These are phyloP conservation scores for Potamilus streckersoni DNA, from an alignment of 1,140 invertebrate species.

Conservation along the genomic window DNA sequence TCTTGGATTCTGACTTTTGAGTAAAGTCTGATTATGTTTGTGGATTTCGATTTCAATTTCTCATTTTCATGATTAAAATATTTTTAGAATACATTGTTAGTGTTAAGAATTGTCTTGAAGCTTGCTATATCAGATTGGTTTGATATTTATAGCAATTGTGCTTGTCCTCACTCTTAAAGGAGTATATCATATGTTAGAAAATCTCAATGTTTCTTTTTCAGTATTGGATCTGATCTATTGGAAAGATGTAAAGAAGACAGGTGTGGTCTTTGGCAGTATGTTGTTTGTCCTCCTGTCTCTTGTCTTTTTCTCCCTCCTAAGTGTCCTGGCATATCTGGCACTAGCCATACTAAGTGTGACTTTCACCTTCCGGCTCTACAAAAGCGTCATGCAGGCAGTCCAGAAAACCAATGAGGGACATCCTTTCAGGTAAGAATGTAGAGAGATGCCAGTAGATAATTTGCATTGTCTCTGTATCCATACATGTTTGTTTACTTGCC, in stretches of 20 bases:
- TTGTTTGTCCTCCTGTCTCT: slow-evolving; percentile 90
- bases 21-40: no score
- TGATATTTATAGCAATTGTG: no score
- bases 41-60: no score
- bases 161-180: no score
- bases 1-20: no score
- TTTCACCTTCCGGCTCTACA: slow-evolving; percentile 94
- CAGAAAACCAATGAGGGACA: slow-evolving; percentile 97
- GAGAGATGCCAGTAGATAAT: no score
- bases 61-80: no score
- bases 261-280: slow-evolving; percentile 88
- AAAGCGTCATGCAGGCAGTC: slow-evolving; percentile 93
- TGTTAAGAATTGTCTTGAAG: no score
- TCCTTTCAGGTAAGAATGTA: slow-evolving; percentile 89
- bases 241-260: slow-evolving; percentile 94
- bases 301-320: slow-evolving; percentile 94
- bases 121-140: no score
- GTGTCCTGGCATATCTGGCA: slow-evolving; percentile 91
- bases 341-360: slow-evolving; percentile 85
- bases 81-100: no score
- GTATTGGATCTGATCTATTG: slow-evolving; percentile 97
- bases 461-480: no score
- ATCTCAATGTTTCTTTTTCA: slow-evolving; percentile 71
- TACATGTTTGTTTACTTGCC: no score
- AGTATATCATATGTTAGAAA: not conserved